Evolutionary conservation across 2,113 vertebrate genomes (phyloP), one percentile per base, ranked within the genome.

Genomic region (Chionis minor): DNA sequence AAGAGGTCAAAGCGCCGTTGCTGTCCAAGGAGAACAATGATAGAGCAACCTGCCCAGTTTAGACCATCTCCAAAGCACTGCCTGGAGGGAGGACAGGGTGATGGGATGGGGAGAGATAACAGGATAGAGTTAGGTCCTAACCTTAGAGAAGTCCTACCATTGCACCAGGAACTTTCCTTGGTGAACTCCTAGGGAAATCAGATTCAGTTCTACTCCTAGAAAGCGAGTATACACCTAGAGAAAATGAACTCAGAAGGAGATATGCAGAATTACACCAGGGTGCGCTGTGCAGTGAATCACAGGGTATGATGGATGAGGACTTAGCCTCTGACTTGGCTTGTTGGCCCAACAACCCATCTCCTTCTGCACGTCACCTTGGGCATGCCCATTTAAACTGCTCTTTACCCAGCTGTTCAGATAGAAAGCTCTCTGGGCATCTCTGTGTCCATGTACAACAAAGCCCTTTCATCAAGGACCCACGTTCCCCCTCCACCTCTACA

Each of bases 1-100:
- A 99, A 99, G 81, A 99, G 99, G 97, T 99, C 99, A 6, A 99
- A 99, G 73, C 99, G 99, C 20, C 99, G 98, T 90, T 99, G 99
- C 96, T 99, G 99, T 47, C 99, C 99, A 80, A 99, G 97, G 44
- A 99, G 98, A 77, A 99, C 99, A 8, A 99, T 99, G 96, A 99
- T 99, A 91, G 99, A 99, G 84, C 99, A 99, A 95, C 99, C 99
- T 7, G 99, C 99, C 99, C 99, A 99, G 96, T 99, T 99, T 96
- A 99, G 97, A 70, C 99, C 99, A 2, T 99, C 99, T 22, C 99
- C 99, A 62, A 99, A 99, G 95, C 99, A 99, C 96, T 99, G 99
- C 97, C 99, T 99, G 77, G 12, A 88, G 61, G 54, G 59, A 88
- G 80, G 47, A 80, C 47, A 82, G 45, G 69, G 58, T 73, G 72